A percentile compares a stretch with the other conserved stretches of the same genome.
These are phyloP conservation scores for Cephus nigrinus DNA, from an alignment of 2,888 invertebrate genomes.

Conservation along the genomic window DNA sequence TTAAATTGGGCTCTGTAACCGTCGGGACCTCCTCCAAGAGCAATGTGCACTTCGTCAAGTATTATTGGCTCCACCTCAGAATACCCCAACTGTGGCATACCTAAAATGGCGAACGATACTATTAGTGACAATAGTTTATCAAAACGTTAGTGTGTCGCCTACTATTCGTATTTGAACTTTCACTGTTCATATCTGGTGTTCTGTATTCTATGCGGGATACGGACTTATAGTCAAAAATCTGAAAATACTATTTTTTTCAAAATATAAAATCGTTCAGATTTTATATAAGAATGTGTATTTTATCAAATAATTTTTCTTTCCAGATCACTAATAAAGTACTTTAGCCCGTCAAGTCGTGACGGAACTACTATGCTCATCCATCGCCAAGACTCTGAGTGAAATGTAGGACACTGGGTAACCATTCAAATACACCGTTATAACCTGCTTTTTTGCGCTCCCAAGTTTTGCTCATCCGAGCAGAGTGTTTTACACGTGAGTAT, in stretches of 20 bases:
- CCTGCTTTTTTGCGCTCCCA: slow-evolving; percentile 41
- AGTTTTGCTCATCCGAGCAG: not conserved
- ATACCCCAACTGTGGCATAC: slow-evolving; percentile 59
- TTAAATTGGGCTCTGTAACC: slow-evolving; percentile 85
- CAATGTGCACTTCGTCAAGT: slow-evolving; percentile 85
- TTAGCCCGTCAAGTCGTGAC: not conserved
- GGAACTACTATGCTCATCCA: not conserved
- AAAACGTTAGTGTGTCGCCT: not conserved
- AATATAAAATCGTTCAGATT: not conserved
- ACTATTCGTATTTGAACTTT: not conserved
- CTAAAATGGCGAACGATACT: slow-evolving; percentile 30
- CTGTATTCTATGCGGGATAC: not conserved
- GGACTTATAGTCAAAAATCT: not conserved
- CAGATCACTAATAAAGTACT: not conserved
- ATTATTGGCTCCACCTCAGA: slow-evolving; percentile 78
- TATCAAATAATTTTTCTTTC: not conserved
- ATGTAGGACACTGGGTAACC: slow-evolving; percentile 62
- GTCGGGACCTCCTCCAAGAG: slow-evolving; percentile 83
- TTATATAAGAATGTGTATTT: not conserved
- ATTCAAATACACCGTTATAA: slow-evolving; percentile 64
- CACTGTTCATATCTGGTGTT: not conserved
- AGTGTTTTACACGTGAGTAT: not conserved
- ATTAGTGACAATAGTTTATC: not conserved
- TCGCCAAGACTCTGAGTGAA: slow-evolving; percentile 20
- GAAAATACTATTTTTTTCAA: not conserved